Evolutionary conservation across 2,113 vertebrate species (phyloP).

Genomic region (Gnathonemus echidnorhynchus): DNA sequence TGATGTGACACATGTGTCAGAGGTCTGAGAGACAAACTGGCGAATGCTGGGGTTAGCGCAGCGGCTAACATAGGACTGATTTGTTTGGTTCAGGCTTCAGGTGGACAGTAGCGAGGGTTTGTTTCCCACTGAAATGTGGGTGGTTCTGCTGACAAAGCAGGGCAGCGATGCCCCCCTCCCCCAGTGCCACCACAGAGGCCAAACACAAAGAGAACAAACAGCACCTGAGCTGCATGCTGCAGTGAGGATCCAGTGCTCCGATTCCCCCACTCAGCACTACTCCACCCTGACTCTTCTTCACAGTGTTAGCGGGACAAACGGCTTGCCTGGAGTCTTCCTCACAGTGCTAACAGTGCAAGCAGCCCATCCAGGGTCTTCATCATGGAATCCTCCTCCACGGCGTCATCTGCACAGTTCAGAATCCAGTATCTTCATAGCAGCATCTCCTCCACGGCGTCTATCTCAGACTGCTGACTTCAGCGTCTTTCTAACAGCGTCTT

Average conservation of each 20-base stretch:
- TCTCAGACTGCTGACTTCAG: not conserved
- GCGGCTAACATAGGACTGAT: not conserved
- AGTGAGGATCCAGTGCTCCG: not conserved
- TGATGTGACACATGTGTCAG: not conserved
- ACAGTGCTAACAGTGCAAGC: not conserved
- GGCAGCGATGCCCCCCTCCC: not conserved
- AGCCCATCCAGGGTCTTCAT: not conserved
- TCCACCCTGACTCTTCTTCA: not conserved
- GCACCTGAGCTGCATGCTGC: not conserved
- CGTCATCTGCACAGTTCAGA: not conserved
- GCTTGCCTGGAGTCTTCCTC: not conserved
- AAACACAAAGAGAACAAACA: not conserved
- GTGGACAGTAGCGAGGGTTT: not conserved
- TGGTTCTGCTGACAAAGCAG: not conserved
- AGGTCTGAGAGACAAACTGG: not conserved
- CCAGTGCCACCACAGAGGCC: not conserved
- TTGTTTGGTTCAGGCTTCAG: not conserved
- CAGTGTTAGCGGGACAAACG: not conserved
- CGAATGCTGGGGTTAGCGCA: not conserved
- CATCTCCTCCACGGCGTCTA: not conserved
- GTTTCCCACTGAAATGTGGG: not conserved
- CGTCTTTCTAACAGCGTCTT: not conserved
- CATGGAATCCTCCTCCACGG: not conserved
- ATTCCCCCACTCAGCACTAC: not conserved
- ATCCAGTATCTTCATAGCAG: not conserved